Evolutionary conservation across 2,113 vertebrate species (phyloP).

Genomic region (Brienomyrus longianalis): DNA sequence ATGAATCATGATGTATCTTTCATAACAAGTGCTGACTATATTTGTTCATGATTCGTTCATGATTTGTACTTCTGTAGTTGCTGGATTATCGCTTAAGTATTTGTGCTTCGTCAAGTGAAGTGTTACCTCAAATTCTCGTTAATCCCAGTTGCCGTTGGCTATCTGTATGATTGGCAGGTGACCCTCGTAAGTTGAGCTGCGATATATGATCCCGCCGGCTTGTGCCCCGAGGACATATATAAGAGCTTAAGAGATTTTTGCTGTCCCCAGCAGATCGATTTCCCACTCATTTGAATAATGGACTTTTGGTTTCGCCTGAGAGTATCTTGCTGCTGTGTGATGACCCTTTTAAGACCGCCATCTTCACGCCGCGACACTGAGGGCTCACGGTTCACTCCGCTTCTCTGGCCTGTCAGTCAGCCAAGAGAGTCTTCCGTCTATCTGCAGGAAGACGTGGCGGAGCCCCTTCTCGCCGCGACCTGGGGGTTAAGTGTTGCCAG

Average conservation of each 20-base stretch:
- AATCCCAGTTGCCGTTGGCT: neutral
- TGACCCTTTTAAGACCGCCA: neutral
- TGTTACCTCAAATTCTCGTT: neutral
- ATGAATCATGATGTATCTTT: neutral
- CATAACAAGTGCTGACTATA: neutral
- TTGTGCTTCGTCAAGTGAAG: neutral
- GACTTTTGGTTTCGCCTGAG: neutral
- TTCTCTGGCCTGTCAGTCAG: neutral
- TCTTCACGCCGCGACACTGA: neutral
- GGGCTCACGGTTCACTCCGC: neutral
- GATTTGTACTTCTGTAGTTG: neutral
- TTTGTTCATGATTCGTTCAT: neutral
- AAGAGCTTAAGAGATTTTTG: conserved; percentile 7
- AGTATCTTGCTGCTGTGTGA: neutral
- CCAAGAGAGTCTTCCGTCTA: neutral
- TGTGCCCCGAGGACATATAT: neutral
- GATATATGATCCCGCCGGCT: conserved; percentile 8
- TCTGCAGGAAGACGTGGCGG: neutral
- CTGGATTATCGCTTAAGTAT: neutral
- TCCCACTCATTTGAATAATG: conserved; percentile 13
- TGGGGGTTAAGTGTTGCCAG: conserved; percentile 26
- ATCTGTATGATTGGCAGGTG: conserved; percentile 9
- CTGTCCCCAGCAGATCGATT: neutral
- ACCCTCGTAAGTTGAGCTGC: conserved; percentile 5
- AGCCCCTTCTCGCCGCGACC: neutral